Evolutionary conservation across 2,113 vertebrate genomes (phyloP).

Genomic region (Hemiscyllium ocellatum): DNA sequence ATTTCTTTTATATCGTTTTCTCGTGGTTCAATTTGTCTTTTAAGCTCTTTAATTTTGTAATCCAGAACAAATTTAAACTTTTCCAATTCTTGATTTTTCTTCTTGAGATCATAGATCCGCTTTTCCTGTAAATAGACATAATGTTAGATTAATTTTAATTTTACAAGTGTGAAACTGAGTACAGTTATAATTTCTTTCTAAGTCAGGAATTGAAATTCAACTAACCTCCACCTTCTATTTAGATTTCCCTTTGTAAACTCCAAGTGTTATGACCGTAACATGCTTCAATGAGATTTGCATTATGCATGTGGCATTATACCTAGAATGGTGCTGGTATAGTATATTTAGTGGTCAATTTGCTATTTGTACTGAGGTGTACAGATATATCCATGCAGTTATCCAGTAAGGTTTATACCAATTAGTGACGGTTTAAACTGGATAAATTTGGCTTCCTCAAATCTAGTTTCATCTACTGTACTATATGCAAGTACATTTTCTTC

Average conservation of each 20-base stretch:
- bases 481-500: neutral
- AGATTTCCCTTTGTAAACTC: neutral
- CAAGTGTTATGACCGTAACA: neutral
- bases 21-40: conserved; percentile 69
- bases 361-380: neutral
- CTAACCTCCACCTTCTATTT: neutral
- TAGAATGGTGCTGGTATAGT: neutral
- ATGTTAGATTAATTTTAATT: neutral
- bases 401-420: neutral
- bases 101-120: conserved; percentile 68
- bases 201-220: neutral
- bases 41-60: conserved; percentile 71
- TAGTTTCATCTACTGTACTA: neutral
- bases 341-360: neutral
- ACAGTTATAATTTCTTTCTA: neutral
- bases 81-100: conserved; percentile 77
- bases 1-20: conserved; percentile 68
- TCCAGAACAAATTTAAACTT: conserved; percentile 75
- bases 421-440: neutral
- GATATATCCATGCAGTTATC: neutral
- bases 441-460: neutral
- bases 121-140: conserved; percentile 61
- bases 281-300: neutral
- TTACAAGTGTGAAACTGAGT: neutral
- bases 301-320: neutral